Base-by-base conservation (phyloP, 2,797 vertebrate species). In the Micromesistius poutassou region DNA sequence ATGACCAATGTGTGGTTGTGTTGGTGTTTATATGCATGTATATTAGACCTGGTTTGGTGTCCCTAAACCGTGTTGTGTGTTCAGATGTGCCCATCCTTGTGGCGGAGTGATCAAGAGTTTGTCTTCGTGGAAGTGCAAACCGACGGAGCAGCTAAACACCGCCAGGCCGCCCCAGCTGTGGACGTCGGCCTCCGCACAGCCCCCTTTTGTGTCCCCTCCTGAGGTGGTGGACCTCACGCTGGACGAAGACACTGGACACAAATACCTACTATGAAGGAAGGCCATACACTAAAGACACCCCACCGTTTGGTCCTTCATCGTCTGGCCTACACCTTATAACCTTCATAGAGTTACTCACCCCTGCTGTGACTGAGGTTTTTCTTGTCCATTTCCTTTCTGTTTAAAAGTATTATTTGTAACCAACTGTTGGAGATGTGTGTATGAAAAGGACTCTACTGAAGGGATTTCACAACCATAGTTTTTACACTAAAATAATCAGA, bases 151-250 rank as follows among this genome's bases (percentile, higher is more conserved):
- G 79, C 94, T 94, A 31, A 91, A 94, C 46, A 95, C 89, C 90
- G 80, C 92, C 86, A 95, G 94, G 88, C 95, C 95, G 74, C 83
- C 94, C 12, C 96, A 96, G 83, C 89, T 95, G 88, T 98, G 97
- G 98, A 96, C 96, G 93, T 92, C 95, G 30, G 95, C 97, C 89
- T 92, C 96, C 46, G 93, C 96, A 68, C 96, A 96, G 92, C 95
- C 96, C 86, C 96, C 93, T 82, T 98, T 97, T 96, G 95, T 95
- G 81, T 96, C 96, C 0, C 96, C 98, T 5, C 91, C 96, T 0
- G 98, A 99, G 90, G 97, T 99, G 80, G 98, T 99, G 76, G 98
- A 99, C 89, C 97, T 99, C 81, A 99, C 98, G 13, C 91, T 98
- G 93, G 98, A 99, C 76, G 97, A 99, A 92, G 98, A 99, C 79